Percentiles rank a stretch among this genome's conserved stretches.
phyloP scores from a whole-genome alignment of 2,113 vertebrate genomes.

The Ageneiosus marmoratus region DNA sequence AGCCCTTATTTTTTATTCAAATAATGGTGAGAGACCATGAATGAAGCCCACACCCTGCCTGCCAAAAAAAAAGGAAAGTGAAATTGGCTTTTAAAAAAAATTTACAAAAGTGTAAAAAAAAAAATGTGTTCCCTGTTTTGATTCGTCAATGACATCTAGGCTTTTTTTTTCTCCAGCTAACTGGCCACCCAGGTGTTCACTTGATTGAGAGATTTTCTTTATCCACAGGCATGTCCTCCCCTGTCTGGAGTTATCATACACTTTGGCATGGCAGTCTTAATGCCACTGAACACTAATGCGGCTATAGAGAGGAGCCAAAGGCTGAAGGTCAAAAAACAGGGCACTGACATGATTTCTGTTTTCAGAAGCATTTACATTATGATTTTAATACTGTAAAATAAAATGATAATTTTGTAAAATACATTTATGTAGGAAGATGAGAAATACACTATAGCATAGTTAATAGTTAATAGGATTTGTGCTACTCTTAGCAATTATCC shows the following conservation, averaged over 20 bases:
- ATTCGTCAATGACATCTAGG: slow-evolving; percentile 68
- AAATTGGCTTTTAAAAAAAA: slow-evolving; percentile 52
- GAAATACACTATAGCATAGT: neutral
- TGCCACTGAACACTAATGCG: slow-evolving; percentile 40
- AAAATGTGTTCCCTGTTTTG: slow-evolving; percentile 47
- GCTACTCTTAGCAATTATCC: neutral
- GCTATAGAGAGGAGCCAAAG: slow-evolving; percentile 31
- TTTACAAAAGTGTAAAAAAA: slow-evolving; percentile 46
- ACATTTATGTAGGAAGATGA: neutral
- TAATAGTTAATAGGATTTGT: neutral
- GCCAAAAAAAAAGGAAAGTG: slow-evolving; percentile 49
- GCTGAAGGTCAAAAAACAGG: neutral
- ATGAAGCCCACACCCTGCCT: slow-evolving; percentile 29
- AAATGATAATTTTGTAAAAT: neutral
- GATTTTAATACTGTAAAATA: slow-evolving; percentile 3
- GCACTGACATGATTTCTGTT: slow-evolving; percentile 14
- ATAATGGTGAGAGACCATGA: slow-evolving; percentile 67
- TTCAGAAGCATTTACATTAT: neutral
- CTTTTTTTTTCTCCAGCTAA: slow-evolving; percentile 73
- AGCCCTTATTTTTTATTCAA: slow-evolving; percentile 73
- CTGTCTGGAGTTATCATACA: slow-evolving; percentile 58
- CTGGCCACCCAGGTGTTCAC: slow-evolving; percentile 80
- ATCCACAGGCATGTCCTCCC: slow-evolving; percentile 63
- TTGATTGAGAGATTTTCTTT: slow-evolving; percentile 61
- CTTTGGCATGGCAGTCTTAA: slow-evolving; percentile 31